phyloP scores from a whole-genome alignment of 2,797 vertebrate genomes.

The Aselliscus stoliczkanus region DNA sequence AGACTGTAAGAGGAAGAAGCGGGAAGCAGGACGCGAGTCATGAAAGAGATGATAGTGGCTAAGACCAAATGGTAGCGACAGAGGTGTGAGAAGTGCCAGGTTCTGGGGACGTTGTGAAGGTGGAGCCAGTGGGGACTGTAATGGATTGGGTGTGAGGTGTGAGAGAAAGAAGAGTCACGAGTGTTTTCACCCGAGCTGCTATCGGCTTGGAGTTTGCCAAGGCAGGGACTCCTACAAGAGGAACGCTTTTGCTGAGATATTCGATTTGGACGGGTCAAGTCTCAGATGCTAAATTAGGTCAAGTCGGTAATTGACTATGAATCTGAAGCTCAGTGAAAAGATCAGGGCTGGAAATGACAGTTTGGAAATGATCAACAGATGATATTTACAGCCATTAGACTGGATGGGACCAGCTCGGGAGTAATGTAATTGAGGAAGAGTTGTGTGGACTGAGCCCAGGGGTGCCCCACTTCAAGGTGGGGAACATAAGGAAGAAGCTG shows the following conservation, averaged over 20 bases:
- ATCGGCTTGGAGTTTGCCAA: neutral
- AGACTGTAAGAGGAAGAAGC: neutral
- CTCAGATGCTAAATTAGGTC: neutral
- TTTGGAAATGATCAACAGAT: neutral
- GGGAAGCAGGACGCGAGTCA: neutral
- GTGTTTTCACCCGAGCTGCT: neutral
- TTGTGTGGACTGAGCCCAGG: neutral
- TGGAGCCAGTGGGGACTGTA: neutral
- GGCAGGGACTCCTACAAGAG: neutral
- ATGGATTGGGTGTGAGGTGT: neutral
- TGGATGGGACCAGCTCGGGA: neutral
- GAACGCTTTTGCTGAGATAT: neutral
- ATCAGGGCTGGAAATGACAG: neutral
- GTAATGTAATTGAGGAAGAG: neutral
- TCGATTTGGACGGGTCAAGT: neutral
- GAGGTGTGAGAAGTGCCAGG: neutral
- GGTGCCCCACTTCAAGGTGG: neutral
- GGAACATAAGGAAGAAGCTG: neutral
- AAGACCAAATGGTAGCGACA: neutral
- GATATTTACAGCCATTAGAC: neutral
- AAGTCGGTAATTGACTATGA: neutral
- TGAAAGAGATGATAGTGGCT: neutral
- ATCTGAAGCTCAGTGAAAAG: neutral
- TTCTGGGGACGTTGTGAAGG: neutral
- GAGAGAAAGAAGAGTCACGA: neutral